These are phyloP conservation scores for Ichneumoninae sp. DNA, from an alignment of 2,888 invertebrate species.

Conservation along the genomic window DNA sequence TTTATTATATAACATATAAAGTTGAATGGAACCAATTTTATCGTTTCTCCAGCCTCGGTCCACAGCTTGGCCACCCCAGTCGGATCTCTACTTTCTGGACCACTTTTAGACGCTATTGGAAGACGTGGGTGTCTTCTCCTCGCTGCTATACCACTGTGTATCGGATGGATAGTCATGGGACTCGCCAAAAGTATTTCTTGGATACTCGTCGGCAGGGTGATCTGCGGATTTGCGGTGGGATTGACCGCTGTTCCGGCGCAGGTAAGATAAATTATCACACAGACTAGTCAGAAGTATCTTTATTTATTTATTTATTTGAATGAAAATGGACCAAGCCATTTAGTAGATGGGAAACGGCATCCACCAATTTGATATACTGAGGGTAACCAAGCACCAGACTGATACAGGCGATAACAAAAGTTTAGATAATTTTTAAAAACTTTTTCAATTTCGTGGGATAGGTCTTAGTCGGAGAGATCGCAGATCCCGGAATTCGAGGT, in stretches of 20 bases:
- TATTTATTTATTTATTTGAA: no score
- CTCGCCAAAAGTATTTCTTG: constrained; percentile 85
- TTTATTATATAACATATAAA: background rate
- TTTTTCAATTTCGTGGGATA: constrained; percentile 76
- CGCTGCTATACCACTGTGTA: constrained; percentile 88
- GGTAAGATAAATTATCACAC: constrained; percentile 83
- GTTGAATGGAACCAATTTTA: background rate
- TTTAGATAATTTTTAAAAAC: no score
- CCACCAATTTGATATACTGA: no score
- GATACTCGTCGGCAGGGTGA: constrained; percentile 88
- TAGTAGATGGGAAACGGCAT: no score
- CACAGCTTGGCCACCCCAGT: constrained; percentile 92
- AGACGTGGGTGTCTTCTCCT: constrained; percentile 88
- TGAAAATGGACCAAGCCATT: no score
- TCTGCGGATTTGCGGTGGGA: constrained; percentile 91
- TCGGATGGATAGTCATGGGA: constrained; percentile 89
- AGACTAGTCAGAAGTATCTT: background rate
- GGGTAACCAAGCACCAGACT: no score
- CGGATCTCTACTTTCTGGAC: constrained; percentile 90
- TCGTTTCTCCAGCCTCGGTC: constrained; percentile 87
- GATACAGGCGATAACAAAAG: no score
- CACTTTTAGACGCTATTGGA: constrained; percentile 90
- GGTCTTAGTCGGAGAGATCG: constrained; percentile 91
- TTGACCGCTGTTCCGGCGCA: constrained; percentile 91
- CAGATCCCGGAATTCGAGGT: constrained; percentile 90